Percentiles rank a stretch among this genome's conserved stretches.
Evolutionary conservation across 35 echinoderm and acorn worm species (phyloP).

Genomic region (Ophiothrix spiculata): DNA sequence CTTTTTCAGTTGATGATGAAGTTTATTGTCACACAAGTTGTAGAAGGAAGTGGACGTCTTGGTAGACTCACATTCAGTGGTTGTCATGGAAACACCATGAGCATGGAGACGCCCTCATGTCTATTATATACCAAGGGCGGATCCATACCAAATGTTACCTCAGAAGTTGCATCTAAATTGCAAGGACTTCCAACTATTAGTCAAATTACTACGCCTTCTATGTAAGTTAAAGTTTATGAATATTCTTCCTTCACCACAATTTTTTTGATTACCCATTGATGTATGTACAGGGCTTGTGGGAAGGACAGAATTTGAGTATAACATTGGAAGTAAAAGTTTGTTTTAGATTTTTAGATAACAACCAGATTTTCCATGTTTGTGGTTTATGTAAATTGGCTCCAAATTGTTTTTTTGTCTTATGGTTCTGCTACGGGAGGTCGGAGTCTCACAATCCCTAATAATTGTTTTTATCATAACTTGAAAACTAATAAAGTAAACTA

Average conservation of each 20-base stretch:
- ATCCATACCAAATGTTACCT: slow-evolving; percentile 62
- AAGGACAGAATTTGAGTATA: neutral
- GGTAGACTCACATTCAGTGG: slow-evolving; percentile 47
- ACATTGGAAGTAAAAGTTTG: neutral
- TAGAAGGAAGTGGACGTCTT: slow-evolving; percentile 17
- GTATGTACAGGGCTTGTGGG: neutral
- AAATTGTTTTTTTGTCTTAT: neutral
- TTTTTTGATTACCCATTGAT: neutral
- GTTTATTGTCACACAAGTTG: neutral
- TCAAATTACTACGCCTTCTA: slow-evolving; percentile 64
- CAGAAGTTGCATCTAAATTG: slow-evolving; percentile 49
- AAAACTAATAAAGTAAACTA: too few relatives aligned
- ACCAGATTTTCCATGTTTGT: neutral
- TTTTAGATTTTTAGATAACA: neutral
- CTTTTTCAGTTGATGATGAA: neutral
- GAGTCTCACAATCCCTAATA: too few relatives aligned
- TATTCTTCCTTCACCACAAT: neutral
- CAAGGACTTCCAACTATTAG: slow-evolving; percentile 38
- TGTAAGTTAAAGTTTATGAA: slow-evolving; percentile 60
- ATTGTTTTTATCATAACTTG: too few relatives aligned
- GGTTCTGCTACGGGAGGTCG: too few relatives aligned
- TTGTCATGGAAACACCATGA: slow-evolving; percentile 33
- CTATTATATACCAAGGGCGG: slow-evolving; percentile 78
- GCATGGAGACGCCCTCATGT: slow-evolving; percentile 70
- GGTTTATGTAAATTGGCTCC: neutral